phyloP scores from a whole-genome alignment of 2,888 invertebrate species.

The Ceratothoa steindachneri region DNA sequence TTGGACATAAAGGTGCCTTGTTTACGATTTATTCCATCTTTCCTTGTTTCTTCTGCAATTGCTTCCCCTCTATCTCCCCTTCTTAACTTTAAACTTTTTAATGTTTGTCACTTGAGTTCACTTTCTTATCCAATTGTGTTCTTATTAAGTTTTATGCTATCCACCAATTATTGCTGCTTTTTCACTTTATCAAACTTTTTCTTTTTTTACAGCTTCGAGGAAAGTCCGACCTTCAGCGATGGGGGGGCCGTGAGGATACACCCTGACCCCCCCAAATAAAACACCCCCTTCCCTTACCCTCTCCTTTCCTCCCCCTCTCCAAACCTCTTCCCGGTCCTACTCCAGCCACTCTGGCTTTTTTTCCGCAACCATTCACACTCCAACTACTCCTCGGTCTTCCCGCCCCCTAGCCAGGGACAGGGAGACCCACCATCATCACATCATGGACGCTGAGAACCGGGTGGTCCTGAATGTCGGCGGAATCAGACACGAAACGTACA shows the following conservation, averaged over 20 bases:
- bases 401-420: background rate
- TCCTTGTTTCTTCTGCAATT: no score
- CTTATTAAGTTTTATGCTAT: no score
- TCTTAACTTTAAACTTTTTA: no score
- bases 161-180: no score
- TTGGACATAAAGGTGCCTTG: no score
- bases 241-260: background rate
- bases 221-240: background rate
- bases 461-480: slow-evolving; percentile 98
- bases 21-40: no score
- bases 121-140: no score
- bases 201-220: background rate
- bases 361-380: background rate
- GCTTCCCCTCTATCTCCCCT: no score
- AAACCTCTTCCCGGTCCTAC: background rate
- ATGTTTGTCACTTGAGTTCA: no score
- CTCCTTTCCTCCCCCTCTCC: background rate
- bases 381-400: background rate
- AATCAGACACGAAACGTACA: slow-evolving; percentile 93
- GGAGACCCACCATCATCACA: slow-evolving; percentile 1
- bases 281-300: background rate
- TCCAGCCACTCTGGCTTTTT: background rate
- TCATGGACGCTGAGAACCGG: slow-evolving; percentile 94
- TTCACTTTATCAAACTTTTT: no score
- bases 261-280: background rate